A percentile compares a stretch with the other conserved stretches of the same genome.
These are phyloP conservation scores for Selenia dentaria DNA, from an alignment of 2,888 invertebrate genomes.

Conservation along the genomic window DNA sequence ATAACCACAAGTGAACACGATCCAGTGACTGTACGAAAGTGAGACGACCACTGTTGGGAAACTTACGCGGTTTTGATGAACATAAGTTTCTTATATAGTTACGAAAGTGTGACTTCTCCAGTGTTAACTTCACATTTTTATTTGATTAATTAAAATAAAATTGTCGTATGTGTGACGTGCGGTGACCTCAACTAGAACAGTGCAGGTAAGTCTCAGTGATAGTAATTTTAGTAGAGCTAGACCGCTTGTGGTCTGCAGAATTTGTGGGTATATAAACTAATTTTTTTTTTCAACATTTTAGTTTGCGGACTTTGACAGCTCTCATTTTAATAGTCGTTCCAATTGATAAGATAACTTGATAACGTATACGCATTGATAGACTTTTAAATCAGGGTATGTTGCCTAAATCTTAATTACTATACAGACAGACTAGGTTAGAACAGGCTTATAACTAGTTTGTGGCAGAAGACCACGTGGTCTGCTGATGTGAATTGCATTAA, in stretches of 20 bases:
- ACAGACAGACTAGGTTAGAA: slow-evolving; percentile 1
- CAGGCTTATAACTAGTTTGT: slow-evolving; percentile 12
- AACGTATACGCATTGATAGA: slow-evolving; percentile 3
- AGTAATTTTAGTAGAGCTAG: slow-evolving; percentile 34
- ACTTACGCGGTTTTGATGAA: slow-evolving; percentile 73
- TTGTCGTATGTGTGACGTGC: slow-evolving; percentile 24
- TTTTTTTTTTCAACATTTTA: slow-evolving; percentile 13
- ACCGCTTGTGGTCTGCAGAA: slow-evolving; percentile 13
- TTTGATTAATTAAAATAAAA: slow-evolving; percentile 22
- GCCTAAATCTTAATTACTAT: slow-evolving; percentile 8
- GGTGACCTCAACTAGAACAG: slow-evolving; percentile 21
- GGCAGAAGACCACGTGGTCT: slow-evolving; percentile 18
- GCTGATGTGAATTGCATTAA: not conserved
- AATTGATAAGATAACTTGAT: slow-evolving; percentile 28
- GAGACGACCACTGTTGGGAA: slow-evolving; percentile 68
- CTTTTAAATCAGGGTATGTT: slow-evolving; percentile 5
- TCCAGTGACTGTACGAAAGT: slow-evolving; percentile 74
- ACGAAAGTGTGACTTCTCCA: slow-evolving; percentile 53
- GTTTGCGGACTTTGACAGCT: slow-evolving; percentile 21
- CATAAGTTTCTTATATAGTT: slow-evolving; percentile 49
- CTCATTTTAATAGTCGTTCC: slow-evolving; percentile 18
- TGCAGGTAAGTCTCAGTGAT: slow-evolving; percentile 39
- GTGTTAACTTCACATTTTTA: slow-evolving; percentile 31
- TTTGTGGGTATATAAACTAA: slow-evolving; percentile 7
- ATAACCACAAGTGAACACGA: slow-evolving; percentile 80